Conservation (phyloP, 2,113 vertebrate species). For the Edolisoma coerulescens region DNA sequence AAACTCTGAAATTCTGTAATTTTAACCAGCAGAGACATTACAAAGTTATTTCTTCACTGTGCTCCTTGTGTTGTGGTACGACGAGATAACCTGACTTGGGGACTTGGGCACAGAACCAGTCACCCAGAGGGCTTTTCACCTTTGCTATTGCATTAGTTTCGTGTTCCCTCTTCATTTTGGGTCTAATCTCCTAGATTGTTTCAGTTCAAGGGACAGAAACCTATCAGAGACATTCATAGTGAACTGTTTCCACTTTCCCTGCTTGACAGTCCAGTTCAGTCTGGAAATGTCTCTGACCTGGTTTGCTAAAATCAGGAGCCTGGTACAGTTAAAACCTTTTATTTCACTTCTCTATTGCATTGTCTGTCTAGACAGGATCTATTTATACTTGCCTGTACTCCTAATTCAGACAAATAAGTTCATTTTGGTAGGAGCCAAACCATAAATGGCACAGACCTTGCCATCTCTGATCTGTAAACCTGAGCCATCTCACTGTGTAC, state of each 20-base stretch:
- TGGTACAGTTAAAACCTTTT: background rate
- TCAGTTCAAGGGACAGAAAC: background rate
- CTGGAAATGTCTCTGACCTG: background rate
- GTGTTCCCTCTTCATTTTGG: background rate
- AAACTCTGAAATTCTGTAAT: background rate
- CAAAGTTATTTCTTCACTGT: background rate
- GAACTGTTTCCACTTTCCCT: background rate
- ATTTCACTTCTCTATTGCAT: slow-evolving; percentile 10
- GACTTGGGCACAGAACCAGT: background rate
- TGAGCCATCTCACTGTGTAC: background rate
- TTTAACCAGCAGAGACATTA: background rate
- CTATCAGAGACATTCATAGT: background rate
- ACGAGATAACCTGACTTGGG: accelerated
- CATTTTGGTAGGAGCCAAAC: background rate
- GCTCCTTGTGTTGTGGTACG: background rate
- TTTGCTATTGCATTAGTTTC: background rate
- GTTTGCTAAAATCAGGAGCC: background rate
- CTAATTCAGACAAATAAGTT: slow-evolving; percentile 44
- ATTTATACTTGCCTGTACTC: slow-evolving; percentile 28
- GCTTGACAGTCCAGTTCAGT: background rate
- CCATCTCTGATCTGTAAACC: background rate
- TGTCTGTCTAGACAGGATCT: slow-evolving; percentile 55
- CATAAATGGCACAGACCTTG: background rate
- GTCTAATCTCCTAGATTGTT: background rate
- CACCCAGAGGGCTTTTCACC: background rate